Base-by-base conservation (phyloP, 2,113 vertebrate genomes). In the Callorhinus ursinus region DNA sequence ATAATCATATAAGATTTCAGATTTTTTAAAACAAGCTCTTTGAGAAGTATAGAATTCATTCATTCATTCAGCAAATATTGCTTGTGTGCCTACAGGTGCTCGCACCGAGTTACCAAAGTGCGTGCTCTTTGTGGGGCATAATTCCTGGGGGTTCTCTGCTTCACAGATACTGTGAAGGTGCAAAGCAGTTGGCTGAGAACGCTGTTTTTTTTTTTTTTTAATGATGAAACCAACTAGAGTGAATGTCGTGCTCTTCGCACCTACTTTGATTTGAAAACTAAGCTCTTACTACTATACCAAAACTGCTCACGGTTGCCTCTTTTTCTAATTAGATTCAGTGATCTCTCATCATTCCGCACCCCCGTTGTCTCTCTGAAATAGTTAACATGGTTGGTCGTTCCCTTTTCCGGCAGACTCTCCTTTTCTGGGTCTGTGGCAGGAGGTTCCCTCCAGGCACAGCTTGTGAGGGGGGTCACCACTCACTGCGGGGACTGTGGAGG, bases 11-110 rank as follows among this genome's bases (percentile, higher is more conserved):
- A 11, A 53, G 36, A 93, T 65, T 53, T 76, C 83, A 92, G 5
- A 57, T 71, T 87, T 69, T 69, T 97, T 39, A 67, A 28, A 84
- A 15, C 28, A 69, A 49, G 28, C 31, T 74, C 14, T 71, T 90
- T 1, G 26, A 76, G 46, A 72, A 36, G 67, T 28, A 3, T 19
- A 42, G n/a, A 19, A 13, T 59, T 36, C 15, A 7, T 79, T 46
- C 31, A 1, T 42, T 42, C 26, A 2, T 77, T 77, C 14, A 10
- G 65, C 33, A 53, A 31, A 13, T 0, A 1, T 0, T 4, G 84
- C n/a, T 28, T 2, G 24, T 12, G 39, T 49, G 53, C 65, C 36
- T 21, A 0, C 0, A 49, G 49, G 57, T 61, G 55, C 72, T 10
- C 3, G 15, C 31, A 10, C 69, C 0, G 0, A 21, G 13, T 49